Evolutionary conservation across 2,797 vertebrate genomes (phyloP).

Genomic region (Premnoplex brunnescens): DNA sequence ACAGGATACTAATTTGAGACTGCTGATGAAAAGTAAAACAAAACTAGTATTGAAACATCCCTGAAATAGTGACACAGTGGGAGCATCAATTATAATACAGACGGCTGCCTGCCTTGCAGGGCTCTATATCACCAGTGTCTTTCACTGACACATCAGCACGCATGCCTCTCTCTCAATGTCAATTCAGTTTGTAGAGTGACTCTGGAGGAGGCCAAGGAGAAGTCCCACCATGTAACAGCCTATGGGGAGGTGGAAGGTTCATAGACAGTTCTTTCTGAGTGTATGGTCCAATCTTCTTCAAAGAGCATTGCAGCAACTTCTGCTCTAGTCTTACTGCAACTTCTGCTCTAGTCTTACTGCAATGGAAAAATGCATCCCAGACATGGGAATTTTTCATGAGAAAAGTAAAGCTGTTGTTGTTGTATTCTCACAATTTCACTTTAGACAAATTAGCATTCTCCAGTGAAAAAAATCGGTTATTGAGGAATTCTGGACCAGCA

Average conservation of each 20-base stretch:
- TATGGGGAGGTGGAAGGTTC: neutral
- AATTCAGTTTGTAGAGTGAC: neutral
- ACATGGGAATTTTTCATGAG: neutral
- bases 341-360: neutral
- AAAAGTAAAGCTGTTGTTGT: neutral
- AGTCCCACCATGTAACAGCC: neutral
- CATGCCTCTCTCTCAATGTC: neutral
- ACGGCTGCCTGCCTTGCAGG: neutral
- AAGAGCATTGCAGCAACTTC: neutral
- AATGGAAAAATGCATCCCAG: neutral
- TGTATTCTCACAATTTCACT: neutral
- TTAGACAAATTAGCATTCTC: neutral
- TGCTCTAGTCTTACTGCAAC: neutral
- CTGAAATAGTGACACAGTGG: neutral
- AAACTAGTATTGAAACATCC: neutral
- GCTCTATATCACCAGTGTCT: neutral
- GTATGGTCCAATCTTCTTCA: neutral
- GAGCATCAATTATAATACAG: neutral
- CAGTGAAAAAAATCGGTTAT: neutral
- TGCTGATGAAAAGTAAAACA: neutral
- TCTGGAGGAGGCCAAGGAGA: neutral
- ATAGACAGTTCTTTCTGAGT: neutral
- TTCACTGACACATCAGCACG: accelerated
- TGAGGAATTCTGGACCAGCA: neutral
- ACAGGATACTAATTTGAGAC: neutral